Conservation (phyloP, 2,113 vertebrate species). For the Accipiter virgatus region DNA sequence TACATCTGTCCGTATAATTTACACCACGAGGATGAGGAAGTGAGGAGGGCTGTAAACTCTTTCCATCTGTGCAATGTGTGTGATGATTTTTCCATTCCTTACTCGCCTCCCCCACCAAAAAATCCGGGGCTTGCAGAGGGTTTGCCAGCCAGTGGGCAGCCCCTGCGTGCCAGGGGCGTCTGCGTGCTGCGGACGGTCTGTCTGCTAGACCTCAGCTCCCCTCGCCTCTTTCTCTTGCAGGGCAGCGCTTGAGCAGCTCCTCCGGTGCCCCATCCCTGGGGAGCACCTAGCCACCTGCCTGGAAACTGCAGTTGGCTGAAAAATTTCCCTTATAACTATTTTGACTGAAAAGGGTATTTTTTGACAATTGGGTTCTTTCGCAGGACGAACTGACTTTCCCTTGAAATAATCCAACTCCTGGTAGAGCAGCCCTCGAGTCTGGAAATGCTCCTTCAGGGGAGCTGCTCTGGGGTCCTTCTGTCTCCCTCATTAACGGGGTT, state of each 20-base stretch:
- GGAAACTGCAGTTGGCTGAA: neutral
- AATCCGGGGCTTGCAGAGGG: neutral
- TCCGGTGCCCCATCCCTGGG: accelerated
- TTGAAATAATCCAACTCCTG: neutral
- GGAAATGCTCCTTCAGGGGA: neutral
- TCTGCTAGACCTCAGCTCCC: neutral
- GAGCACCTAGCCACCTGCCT: neutral
- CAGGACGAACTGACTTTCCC: neutral
- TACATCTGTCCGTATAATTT: slow-evolving; percentile 68
- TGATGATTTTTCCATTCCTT: slow-evolving; percentile 64
- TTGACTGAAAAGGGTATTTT: neutral
- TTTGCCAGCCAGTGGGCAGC: slow-evolving; percentile 16
- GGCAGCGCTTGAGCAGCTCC: neutral
- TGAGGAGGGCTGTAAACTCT: slow-evolving; percentile 65
- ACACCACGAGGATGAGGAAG: slow-evolving; percentile 63
- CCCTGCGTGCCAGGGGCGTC: neutral
- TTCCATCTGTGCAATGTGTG: slow-evolving; percentile 67
- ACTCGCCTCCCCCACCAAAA: neutral
- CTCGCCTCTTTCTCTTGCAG: neutral
- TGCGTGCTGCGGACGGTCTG: neutral
- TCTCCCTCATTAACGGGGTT: neutral
- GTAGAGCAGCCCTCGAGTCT: neutral
- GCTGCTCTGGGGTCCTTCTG: neutral
- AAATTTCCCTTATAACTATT: neutral
- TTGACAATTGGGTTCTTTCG: neutral